Base-by-base conservation (phyloP, 2,113 vertebrate genomes). In the Falcunculus frontatus region DNA sequence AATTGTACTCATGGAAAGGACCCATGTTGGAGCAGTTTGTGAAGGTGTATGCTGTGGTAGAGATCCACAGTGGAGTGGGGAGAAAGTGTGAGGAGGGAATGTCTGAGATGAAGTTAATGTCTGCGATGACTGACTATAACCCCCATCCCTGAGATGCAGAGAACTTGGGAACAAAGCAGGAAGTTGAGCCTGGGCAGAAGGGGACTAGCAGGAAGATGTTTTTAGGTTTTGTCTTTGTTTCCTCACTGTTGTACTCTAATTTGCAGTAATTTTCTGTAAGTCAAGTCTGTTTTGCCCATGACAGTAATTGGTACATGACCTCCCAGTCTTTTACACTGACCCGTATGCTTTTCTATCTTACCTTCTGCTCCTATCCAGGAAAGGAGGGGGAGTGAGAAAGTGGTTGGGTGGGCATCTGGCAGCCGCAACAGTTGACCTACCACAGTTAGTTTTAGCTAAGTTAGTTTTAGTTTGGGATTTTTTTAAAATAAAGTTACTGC, bases 31-130 rank as follows among this genome's bases (percentile, higher is more conserved):
- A 75, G 37, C 39, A 83, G 35, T 83, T 92, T 72, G 13, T 60
- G 68, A 60, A 80, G 30, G 18, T 25, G 33, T 46, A 0, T 86
- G 17, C 27, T 56, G 18, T 35, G 21, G 20, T 16, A 56, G 19
- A 15, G 10, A 41, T 16, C 11, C 37, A 22, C 7, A 8, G 1
- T 12, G 6, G 13, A 56, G 5, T 0, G 1, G 10, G 13, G 30
- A 2, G 44, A 46, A 41, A 18, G 9, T 21, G 3, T 18, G 18
- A 60, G 62, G 33, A 63, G 59, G 10, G 13, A 73, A 30, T 2
- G 6, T 33, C 26, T 59, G 46, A 77, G 37, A 19, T 2, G 3
- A 44, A 65, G 9, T 74, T n/a, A n/a, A n/a, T n/a, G n/a, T 85
- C 11, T 9, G 8, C n/a, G n/a, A n/a, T n/a, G 15, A 20, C n/a